Conservation (phyloP, 2,888 invertebrate genomes). For the Arge pagana region DNA sequence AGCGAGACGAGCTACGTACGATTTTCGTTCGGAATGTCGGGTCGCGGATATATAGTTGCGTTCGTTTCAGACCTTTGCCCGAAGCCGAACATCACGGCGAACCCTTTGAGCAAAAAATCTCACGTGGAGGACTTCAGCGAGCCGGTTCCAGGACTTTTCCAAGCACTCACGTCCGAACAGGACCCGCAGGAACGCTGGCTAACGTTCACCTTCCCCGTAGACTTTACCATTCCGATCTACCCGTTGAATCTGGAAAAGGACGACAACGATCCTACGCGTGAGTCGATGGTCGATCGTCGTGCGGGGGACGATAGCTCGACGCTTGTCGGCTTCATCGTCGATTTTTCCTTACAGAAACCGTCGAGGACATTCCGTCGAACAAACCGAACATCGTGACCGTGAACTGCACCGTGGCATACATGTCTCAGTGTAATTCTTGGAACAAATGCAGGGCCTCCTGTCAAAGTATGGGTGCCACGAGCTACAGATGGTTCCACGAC, state of each 20-base stretch:
- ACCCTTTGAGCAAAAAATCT: slow-evolving; percentile 76
- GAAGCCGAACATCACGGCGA: slow-evolving; percentile 77
- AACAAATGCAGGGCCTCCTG: slow-evolving; percentile 86
- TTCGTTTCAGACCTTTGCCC: slow-evolving; percentile 80
- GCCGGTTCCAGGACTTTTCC: slow-evolving; percentile 82
- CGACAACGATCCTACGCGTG: slow-evolving; percentile 73
- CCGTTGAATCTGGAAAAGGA: slow-evolving; percentile 71
- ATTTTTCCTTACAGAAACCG: slow-evolving; percentile 62
- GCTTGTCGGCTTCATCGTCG: background rate
- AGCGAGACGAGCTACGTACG: no score
- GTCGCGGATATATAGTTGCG: background rate
- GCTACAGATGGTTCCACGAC: slow-evolving; percentile 92
- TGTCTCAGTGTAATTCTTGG: slow-evolving; percentile 87
- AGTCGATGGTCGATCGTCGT: slow-evolving; percentile 54
- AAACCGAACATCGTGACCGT: slow-evolving; percentile 70
- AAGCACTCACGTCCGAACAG: slow-evolving; percentile 77
- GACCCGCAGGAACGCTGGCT: slow-evolving; percentile 81
- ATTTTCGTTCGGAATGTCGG: background rate
- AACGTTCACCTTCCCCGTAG: slow-evolving; percentile 80
- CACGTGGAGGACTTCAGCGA: slow-evolving; percentile 85
- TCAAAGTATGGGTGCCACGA: slow-evolving; percentile 80
- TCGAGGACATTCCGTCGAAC: slow-evolving; percentile 66
- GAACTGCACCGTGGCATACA: slow-evolving; percentile 91
- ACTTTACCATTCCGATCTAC: slow-evolving; percentile 71
- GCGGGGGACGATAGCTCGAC: background rate